Evolutionary conservation across 2,888 invertebrate genomes (phyloP).

Genomic region (Amphimallon solstitiale): DNA sequence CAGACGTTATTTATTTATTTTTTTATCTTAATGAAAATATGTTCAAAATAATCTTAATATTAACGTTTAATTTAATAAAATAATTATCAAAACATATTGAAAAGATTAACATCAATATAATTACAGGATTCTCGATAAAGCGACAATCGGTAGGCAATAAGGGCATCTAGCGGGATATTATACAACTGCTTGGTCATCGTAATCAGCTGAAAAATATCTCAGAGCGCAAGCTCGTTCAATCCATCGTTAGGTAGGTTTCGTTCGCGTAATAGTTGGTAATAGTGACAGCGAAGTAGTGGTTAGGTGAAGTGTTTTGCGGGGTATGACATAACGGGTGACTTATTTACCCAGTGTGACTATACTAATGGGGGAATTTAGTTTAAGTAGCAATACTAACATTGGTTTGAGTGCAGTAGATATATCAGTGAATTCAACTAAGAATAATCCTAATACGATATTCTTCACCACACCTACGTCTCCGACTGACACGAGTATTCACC

Average conservation of each 20-base stretch:
- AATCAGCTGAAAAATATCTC: slow-evolving; percentile 46
- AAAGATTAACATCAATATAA: too few relatives aligned
- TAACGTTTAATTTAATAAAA: too few relatives aligned
- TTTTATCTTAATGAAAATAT: too few relatives aligned
- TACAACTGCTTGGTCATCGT: slow-evolving; percentile 36
- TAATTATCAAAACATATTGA: too few relatives aligned
- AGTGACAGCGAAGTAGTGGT: slow-evolving; percentile 60
- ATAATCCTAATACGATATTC: slow-evolving; percentile 57
- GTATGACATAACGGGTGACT: slow-evolving; percentile 53
- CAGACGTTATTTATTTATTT: too few relatives aligned
- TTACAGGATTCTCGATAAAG: too few relatives aligned
- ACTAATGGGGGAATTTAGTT: slow-evolving; percentile 65
- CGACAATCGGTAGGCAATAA: not conserved
- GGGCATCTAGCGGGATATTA: slow-evolving; percentile 19
- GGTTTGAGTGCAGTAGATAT: slow-evolving; percentile 63
- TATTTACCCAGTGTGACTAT: slow-evolving; percentile 56
- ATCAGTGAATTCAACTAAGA: slow-evolving; percentile 58
- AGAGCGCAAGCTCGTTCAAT: slow-evolving; percentile 50
- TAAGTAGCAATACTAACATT: slow-evolving; percentile 63
- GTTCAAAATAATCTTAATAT: too few relatives aligned
- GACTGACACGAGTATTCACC: slow-evolving; percentile 49
- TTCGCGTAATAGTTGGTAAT: slow-evolving; percentile 50
- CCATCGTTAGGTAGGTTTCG: slow-evolving; percentile 43
- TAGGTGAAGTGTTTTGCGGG: slow-evolving; percentile 57
- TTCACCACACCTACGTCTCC: slow-evolving; percentile 59